phyloP scores from a whole-genome alignment of 2,113 vertebrate species.

The Callithrix jacchus region DNA sequence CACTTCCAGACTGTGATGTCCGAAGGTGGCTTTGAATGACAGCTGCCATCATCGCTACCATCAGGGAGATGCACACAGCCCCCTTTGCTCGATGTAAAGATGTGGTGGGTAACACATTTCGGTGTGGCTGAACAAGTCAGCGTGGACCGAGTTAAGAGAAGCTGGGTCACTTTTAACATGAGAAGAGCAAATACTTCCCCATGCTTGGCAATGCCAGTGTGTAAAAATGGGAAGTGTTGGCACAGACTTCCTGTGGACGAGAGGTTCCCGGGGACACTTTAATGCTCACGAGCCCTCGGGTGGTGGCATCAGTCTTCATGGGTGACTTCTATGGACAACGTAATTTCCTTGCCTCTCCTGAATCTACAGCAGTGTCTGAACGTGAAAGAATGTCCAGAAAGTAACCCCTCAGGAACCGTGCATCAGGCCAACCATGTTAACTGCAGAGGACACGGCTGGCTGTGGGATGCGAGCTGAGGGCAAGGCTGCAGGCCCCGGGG shows the following conservation, averaged over 20 bases:
- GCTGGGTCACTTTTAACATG: background rate
- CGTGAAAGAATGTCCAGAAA: background rate
- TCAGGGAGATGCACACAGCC: background rate
- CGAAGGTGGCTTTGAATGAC: background rate
- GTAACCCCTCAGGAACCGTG: background rate
- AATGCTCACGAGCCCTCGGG: accelerated
- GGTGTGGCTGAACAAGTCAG: background rate
- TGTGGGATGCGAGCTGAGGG: no score
- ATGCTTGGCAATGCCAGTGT: background rate
- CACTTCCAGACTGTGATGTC: accelerated
- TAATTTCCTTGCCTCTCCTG: background rate
- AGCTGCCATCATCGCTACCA: background rate
- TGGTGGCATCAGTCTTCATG: accelerated
- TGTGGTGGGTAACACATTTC: background rate
- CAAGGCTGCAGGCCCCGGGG: background rate
- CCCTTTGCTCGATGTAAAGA: background rate
- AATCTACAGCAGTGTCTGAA: background rate
- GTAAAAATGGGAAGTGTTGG: accelerated
- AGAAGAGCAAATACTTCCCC: background rate
- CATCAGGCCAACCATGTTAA: background rate
- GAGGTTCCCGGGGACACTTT: background rate
- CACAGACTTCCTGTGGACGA: background rate
- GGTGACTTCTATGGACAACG: background rate
- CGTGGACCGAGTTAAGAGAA: background rate
- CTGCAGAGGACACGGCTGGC: background rate